These are phyloP conservation scores for Eulemur rubriventer DNA, from an alignment of 2,797 vertebrate genomes.

Conservation along the genomic window DNA sequence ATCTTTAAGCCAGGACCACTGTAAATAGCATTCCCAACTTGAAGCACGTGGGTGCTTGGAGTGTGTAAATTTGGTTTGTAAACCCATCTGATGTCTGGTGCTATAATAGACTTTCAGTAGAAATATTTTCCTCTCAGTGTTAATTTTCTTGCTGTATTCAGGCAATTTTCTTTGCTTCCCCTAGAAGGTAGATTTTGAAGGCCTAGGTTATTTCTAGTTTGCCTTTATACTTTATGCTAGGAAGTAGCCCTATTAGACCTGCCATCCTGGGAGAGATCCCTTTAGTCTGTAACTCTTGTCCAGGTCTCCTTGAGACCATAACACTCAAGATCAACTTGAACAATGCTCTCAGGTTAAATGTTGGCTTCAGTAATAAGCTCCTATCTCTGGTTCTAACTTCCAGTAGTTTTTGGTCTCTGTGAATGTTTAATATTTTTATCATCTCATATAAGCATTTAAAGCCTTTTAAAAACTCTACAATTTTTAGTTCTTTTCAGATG, in stretches of 20 bases:
- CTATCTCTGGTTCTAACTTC: not conserved
- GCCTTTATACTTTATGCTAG: not conserved
- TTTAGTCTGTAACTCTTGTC: not conserved
- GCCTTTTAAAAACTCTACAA: not conserved
- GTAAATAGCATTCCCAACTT: not conserved
- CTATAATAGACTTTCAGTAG: not conserved
- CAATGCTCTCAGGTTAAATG: not conserved
- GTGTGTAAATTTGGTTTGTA: not conserved
- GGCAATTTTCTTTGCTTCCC: not conserved
- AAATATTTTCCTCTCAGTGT: not conserved
- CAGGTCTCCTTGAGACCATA: not conserved
- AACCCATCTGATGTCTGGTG: not conserved
- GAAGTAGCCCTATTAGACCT: not conserved
- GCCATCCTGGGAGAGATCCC: not conserved
- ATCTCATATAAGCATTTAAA: conserved; percentile 7
- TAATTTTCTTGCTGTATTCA: not conserved
- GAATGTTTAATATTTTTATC: conserved; percentile 12
- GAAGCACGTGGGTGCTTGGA: not conserved
- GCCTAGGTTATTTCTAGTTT: not conserved
- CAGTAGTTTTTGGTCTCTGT: not conserved
- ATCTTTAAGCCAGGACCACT: not conserved
- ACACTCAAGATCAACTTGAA: not conserved
- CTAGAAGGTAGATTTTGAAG: not conserved
- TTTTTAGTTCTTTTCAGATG: conserved; percentile 31
- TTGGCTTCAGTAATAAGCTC: not conserved